A percentile compares a stretch with the other conserved stretches of the same genome.
Evolutionary conservation across 2,797 vertebrate genomes (phyloP).

Genomic region (Urophycis tenuis): DNA sequence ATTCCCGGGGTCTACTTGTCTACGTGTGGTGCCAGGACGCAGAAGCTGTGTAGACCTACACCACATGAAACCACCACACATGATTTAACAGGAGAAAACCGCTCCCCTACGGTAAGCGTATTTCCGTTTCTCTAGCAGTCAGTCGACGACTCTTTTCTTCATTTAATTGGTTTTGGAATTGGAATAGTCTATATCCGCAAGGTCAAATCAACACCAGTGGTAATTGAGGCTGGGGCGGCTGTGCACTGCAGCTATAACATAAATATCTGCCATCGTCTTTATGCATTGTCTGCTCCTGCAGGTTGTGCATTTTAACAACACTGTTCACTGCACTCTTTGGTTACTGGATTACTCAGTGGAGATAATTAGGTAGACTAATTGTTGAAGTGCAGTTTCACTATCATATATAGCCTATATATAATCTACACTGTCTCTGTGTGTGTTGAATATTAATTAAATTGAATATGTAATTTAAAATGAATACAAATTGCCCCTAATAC

Average conservation of each 20-base stretch:
- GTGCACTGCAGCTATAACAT: neutral
- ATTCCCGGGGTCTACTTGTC: slow-evolving; percentile 42
- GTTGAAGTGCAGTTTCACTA: neutral
- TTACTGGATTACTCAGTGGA: neutral
- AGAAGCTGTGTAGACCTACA: neutral
- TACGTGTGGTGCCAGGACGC: slow-evolving; percentile 49
- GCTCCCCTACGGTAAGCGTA: slow-evolving; percentile 53
- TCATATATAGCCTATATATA: neutral
- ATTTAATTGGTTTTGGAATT: neutral
- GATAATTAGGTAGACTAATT: neutral
- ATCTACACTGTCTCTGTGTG: neutral
- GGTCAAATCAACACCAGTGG: slow-evolving; percentile 60
- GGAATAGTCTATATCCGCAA: slow-evolving; percentile 52
- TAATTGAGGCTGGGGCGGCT: slow-evolving; percentile 36
- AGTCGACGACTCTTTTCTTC: neutral
- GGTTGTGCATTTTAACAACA: neutral
- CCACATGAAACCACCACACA: neutral
- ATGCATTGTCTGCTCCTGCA: neutral
- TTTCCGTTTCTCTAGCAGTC: slow-evolving; percentile 9
- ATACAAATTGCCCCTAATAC: neutral
- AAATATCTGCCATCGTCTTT: neutral
- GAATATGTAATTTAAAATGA: neutral
- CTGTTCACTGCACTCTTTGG: neutral
- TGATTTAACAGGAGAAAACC: neutral
- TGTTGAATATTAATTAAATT: too few species aligned